These are phyloP conservation scores for Galerucella nymphaeae DNA, from an alignment of 2,888 invertebrate species.

Conservation along the genomic window DNA sequence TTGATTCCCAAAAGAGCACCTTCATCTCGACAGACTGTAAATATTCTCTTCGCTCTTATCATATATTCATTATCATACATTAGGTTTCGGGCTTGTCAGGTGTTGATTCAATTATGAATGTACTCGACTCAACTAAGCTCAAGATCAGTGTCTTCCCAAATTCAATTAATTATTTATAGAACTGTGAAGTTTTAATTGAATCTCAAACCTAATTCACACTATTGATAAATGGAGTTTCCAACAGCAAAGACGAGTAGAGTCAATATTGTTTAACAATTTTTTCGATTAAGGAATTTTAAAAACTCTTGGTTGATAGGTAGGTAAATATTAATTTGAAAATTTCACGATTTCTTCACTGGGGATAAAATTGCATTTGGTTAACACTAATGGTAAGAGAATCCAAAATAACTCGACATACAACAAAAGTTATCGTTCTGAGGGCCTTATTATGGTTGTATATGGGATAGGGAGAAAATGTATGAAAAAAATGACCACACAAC, in stretches of 20 bases:
- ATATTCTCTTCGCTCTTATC: slow-evolving; percentile 60
- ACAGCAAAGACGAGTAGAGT: neutral
- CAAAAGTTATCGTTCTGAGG: too few relatives aligned
- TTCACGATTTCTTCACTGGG: too few relatives aligned
- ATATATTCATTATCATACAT: slow-evolving; percentile 63
- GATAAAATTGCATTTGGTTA: too few relatives aligned
- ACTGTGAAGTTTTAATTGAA: slow-evolving; percentile 28
- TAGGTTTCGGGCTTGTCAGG: slow-evolving; percentile 56
- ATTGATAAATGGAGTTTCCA: neutral
- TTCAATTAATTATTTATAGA: slow-evolving; percentile 39
- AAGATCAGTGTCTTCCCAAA: slow-evolving; percentile 43
- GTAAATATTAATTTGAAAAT: too few relatives aligned
- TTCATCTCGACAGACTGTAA: slow-evolving; percentile 57
- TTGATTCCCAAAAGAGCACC: slow-evolving; percentile 62
- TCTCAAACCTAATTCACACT: slow-evolving; percentile 29
- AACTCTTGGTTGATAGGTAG: too few relatives aligned
- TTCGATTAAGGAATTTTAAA: too few relatives aligned
- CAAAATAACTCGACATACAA: too few relatives aligned
- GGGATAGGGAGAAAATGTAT: too few relatives aligned
- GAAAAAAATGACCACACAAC: too few relatives aligned
- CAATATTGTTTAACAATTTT: too few relatives aligned
- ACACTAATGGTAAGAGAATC: too few relatives aligned
- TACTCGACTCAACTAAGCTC: slow-evolving; percentile 32
- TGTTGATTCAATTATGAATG: slow-evolving; percentile 55
- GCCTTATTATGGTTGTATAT: too few relatives aligned